Evolutionary conservation across 2,888 invertebrate genomes (phyloP).

Genomic region (Digitonthophagus gazella): DNA sequence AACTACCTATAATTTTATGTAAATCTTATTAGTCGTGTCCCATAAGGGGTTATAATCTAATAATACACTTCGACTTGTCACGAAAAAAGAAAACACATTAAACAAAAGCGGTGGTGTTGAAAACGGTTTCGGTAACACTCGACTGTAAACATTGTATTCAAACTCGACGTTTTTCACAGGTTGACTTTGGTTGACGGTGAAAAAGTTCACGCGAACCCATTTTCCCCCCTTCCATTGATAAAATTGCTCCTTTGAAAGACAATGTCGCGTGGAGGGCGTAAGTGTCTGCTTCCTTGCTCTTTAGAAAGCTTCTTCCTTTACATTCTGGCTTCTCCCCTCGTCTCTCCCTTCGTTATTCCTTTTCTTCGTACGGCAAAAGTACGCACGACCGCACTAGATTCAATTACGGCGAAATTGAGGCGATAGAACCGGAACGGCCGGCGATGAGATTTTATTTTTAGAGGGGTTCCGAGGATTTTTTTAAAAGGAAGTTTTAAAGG

Average conservation of each 20-base stretch:
- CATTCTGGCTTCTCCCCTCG: too few species aligned
- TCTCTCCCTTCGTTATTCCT: background rate
- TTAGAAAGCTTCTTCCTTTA: background rate
- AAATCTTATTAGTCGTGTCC: too few species aligned
- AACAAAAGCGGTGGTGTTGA: too few species aligned
- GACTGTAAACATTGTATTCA: background rate
- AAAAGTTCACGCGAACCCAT: background rate
- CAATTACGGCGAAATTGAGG: background rate
- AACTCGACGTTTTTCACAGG: too few species aligned
- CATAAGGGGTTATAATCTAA: too few species aligned
- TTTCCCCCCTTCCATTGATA: background rate
- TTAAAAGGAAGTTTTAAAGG: background rate
- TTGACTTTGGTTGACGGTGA: background rate
- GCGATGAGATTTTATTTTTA: background rate
- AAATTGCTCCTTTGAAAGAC: background rate
- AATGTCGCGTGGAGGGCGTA: background rate
- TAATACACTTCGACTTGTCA: too few species aligned
- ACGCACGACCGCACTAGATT: background rate
- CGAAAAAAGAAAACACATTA: too few species aligned
- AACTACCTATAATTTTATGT: too few species aligned
- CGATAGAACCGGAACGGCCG: background rate
- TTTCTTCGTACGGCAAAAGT: background rate
- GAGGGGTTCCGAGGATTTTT: background rate
- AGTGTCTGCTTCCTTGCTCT: background rate
- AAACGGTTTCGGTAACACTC: background rate